Evolutionary conservation across 2,113 vertebrate genomes (phyloP).

Genomic region (Addax nasomaculatus): DNA sequence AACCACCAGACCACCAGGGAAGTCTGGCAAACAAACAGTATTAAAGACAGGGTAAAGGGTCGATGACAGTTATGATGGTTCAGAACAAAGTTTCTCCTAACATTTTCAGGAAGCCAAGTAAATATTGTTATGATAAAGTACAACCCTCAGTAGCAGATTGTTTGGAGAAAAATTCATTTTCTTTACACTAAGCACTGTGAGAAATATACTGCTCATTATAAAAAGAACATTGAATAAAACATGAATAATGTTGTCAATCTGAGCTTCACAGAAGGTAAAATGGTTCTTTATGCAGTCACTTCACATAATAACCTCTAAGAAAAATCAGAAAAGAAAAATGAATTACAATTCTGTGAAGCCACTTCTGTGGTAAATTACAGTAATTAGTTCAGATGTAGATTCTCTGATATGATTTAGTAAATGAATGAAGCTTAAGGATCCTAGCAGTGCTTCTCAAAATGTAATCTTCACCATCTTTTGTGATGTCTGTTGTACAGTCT

Average conservation of each 20-base stretch:
- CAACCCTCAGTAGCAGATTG: neutral
- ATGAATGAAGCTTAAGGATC: neutral
- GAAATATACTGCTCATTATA: neutral
- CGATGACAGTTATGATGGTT: neutral
- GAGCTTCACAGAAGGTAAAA: neutral
- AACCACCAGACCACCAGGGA: neutral
- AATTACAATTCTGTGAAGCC: neutral
- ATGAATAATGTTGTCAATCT: neutral
- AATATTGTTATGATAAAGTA: neutral
- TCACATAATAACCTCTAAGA: neutral
- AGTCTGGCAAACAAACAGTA: neutral
- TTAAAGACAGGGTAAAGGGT: neutral
- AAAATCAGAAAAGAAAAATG: neutral
- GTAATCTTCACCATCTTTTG: neutral
- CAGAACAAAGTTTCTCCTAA: neutral
- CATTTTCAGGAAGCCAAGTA: neutral
- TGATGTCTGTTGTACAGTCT: neutral
- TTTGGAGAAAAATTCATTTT: neutral
- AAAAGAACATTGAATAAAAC: neutral
- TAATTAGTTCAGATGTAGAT: neutral
- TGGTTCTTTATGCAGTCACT: neutral
- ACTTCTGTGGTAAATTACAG: neutral
- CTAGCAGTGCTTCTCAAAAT: neutral
- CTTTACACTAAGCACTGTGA: neutral
- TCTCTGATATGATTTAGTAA: neutral